phyloP scores from a whole-genome alignment of 2,888 invertebrate species.

The Mimumesa dahlbomi region DNA sequence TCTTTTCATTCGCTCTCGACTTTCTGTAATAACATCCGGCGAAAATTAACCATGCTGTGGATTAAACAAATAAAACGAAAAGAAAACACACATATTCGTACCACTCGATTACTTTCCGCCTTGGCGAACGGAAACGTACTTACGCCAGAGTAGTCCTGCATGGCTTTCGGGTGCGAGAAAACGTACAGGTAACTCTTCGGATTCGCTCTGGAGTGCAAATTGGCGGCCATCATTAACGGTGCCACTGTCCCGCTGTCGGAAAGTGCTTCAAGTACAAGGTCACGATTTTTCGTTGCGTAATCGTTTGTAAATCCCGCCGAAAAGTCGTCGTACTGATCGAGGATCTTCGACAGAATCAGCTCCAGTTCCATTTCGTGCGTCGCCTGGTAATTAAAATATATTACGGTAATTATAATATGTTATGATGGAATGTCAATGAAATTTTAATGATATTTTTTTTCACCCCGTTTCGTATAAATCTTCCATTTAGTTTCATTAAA shows the following conservation, averaged over 20 bases:
- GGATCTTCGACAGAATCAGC: conserved; percentile 72
- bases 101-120: not conserved
- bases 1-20: no score
- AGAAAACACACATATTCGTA: no score
- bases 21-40: no score
- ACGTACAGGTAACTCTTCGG: conserved; percentile 93
- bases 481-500: no score
- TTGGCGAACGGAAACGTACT: conserved; percentile 80
- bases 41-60: no score
- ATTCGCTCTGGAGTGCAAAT: conserved; percentile 89
- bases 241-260: conserved; percentile 94
- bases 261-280: conserved; percentile 91
- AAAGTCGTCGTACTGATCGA: conserved; percentile 76
- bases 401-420: not conserved
- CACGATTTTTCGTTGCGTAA: conserved; percentile 85
- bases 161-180: conserved; percentile 91
- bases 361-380: conserved; percentile 76
- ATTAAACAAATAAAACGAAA: no score
- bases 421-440: not conserved
- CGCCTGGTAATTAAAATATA: conserved; percentile 66
- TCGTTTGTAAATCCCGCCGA: conserved; percentile 83
- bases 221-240: conserved; percentile 88
- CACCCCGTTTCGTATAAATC: no score
- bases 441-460: no score
- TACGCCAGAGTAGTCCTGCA: conserved; percentile 89